Evolutionary conservation across 2,797 vertebrate genomes (phyloP), one percentile per base, ranked within the genome.

Genomic region (Tenualosa thibaudeaui): DNA sequence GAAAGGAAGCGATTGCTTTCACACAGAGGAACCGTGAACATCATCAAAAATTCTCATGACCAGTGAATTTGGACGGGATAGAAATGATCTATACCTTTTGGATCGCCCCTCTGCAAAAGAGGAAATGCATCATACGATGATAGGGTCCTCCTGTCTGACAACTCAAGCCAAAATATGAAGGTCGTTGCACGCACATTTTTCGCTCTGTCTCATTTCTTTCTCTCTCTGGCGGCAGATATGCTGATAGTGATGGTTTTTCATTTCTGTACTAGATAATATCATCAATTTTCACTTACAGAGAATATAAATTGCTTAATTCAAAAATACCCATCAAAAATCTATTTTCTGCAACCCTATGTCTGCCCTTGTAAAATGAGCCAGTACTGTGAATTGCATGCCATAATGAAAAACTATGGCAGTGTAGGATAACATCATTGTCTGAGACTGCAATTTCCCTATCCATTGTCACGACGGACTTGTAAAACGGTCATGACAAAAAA

Each of bases 11-110:
- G 68, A 83, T 56, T 71, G 85, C 83, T 84, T 49, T 7, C 58
- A 83, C 71, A 84, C 82, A 75, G 86, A 31, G 9, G 84, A 81
- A 60, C 54, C 51, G 43, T 78, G 37, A 75, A 43, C 31, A 43
- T 7, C 37, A 75, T 37, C 31, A 40, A 19, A 75, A 19, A 8
- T 43, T 19, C 71, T 78, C 71, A 78, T 22, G 71, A 71, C 31
- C 17, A 17, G 65, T 40, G 17, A 43, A 75, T 75, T 40, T 1
- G 68, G 17, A 50, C 24, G 60, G 51, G 82, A 89, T 78, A 53
- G 81, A 88, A 88, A 88, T 84, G 84, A 88, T 84, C 71, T 81
- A 86, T 86, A 81, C 6, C 50, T 83, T 89, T 62, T 82, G 78
- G 86, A 75, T 71, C 43, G 49, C 83, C 37, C 82, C 83, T 84